These are phyloP conservation scores for Neodon shergylaensis DNA, from an alignment of 2,113 vertebrate species.

Conservation along the genomic window DNA sequence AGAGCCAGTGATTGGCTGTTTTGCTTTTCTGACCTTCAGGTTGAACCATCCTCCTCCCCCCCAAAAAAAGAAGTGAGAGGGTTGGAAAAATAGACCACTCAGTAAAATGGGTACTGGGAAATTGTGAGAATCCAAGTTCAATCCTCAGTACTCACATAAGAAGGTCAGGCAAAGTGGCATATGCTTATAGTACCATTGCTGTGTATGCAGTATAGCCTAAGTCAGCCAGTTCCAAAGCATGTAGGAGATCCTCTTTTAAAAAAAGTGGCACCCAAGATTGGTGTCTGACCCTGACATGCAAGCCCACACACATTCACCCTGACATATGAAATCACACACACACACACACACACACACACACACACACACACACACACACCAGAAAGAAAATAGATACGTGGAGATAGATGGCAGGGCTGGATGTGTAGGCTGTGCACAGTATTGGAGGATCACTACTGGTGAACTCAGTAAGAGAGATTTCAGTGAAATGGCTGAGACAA, in stretches of 20 bases:
- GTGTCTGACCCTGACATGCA: background rate
- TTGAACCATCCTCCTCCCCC: too few species aligned
- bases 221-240: background rate
- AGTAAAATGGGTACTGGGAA: too few species aligned
- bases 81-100: too few species aligned
- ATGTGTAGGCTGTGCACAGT: rapidly evolving
- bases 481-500: background rate
- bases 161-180: background rate
- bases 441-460: background rate
- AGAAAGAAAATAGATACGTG: background rate
- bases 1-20: too few species aligned
- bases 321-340: background rate
- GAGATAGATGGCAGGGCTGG: background rate
- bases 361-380: background rate
- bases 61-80: background rate
- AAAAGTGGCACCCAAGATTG: background rate
- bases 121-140: too few species aligned
- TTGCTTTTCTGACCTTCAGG: too few species aligned
- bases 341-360: background rate
- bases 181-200: background rate
- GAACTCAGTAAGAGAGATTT: background rate
- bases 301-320: background rate
- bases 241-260: background rate
- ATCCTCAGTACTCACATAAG: background rate
- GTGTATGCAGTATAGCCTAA: background rate